A percentile compares a stretch with the other conserved stretches of the same genome.
Conservation (phyloP, 2,797 vertebrate species). For the Enteromius paludinosus region DNA sequence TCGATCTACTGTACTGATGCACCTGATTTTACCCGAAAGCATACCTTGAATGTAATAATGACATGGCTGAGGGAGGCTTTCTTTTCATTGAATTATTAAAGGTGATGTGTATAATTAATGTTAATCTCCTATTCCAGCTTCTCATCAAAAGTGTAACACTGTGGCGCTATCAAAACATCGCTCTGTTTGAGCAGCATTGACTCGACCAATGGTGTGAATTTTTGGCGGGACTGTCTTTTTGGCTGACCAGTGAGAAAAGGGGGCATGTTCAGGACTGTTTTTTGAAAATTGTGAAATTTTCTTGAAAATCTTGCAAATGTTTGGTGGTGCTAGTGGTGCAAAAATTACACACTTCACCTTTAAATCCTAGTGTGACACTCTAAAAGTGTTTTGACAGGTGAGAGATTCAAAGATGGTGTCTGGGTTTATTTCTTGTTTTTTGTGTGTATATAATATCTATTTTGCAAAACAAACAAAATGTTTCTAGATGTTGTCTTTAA, state of each 20-base stretch:
- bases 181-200: not conserved
- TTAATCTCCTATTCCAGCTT: not conserved
- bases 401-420: slow-evolving; percentile 24
- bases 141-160: slow-evolving; percentile 12
- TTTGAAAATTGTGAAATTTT: not conserved
- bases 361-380: slow-evolving; percentile 8
- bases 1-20: slow-evolving; percentile 68
- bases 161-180: slow-evolving; percentile 1
- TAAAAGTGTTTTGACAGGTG: not conserved
- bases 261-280: not conserved
- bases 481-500: slow-evolving; percentile 77
- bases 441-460: slow-evolving; percentile 71
- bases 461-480: slow-evolving; percentile 58
- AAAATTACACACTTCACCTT: slow-evolving; percentile 1
- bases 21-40: slow-evolving; percentile 63
- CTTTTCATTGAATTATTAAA: slow-evolving; percentile 4
- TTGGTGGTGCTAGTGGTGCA: not conserved
- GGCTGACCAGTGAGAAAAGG: not conserved
- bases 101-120: slow-evolving; percentile 21
- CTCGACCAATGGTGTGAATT: not conserved
- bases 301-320: not conserved
- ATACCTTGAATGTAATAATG: slow-evolving; percentile 41
- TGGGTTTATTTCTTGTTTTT: slow-evolving; percentile 69
- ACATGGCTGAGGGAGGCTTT: not conserved
- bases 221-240: not conserved